phyloP scores from a whole-genome alignment of 2,113 vertebrate genomes.

The Patagioenas fasciata region DNA sequence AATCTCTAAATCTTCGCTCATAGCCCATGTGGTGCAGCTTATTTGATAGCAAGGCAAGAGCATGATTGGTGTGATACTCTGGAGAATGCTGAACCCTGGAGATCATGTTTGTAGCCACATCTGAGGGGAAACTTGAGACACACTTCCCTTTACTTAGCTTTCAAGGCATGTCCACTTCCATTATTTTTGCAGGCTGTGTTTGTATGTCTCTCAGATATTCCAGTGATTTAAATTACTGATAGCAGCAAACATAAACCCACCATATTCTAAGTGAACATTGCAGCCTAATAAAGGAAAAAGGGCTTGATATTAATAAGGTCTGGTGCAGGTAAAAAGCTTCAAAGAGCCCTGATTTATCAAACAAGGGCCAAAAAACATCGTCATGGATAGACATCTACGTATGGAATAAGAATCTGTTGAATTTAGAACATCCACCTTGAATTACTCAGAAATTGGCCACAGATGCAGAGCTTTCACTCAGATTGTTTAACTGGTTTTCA shows the following conservation, averaged over 20 bases:
- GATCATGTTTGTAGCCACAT: not conserved
- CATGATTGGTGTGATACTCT: accelerated
- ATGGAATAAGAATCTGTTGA: not conserved
- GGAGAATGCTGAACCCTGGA: not conserved
- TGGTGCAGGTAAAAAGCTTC: not conserved
- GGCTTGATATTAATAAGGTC: not conserved
- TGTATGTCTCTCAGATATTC: not conserved
- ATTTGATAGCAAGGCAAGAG: not conserved
- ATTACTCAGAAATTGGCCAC: not conserved
- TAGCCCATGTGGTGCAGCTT: not conserved
- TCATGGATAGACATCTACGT: not conserved
- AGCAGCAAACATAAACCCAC: not conserved
- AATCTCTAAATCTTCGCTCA: not conserved
- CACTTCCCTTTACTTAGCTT: not conserved
- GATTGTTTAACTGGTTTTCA: not conserved
- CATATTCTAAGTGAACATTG: not conserved
- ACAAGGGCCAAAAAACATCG: not conserved
- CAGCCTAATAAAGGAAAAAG: not conserved
- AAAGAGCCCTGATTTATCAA: not conserved
- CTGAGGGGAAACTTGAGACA: not conserved
- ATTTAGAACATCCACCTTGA: not conserved
- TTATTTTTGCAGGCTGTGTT: not conserved
- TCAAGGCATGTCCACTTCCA: not conserved
- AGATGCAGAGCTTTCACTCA: not conserved
- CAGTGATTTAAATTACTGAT: not conserved